phyloP scores from a whole-genome alignment of 2,113 vertebrate species.

The Leptocoma aspasia region DNA sequence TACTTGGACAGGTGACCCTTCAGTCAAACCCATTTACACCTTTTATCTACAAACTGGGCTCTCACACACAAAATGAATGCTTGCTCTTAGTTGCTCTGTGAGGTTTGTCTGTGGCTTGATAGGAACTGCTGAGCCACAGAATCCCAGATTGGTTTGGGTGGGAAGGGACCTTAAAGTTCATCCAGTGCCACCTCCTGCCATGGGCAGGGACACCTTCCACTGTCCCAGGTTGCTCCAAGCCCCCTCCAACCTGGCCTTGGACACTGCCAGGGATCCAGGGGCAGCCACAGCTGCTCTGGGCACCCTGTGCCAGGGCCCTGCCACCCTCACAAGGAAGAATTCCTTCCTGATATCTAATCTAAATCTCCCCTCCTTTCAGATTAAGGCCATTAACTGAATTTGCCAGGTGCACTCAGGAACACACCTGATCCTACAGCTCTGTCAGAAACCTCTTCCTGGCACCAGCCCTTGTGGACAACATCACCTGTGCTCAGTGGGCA shows the following conservation, averaged over 20 bases:
- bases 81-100: not conserved
- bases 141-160: not conserved
- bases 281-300: not conserved
- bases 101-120: not conserved
- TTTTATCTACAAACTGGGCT: not conserved
- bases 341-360: not conserved
- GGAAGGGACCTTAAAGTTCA: not conserved
- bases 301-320: not conserved
- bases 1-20: not conserved
- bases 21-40: not conserved
- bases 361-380: not conserved
- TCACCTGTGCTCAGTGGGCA: not conserved
- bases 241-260: rapidly evolving
- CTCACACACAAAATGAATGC: not conserved
- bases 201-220: not conserved
- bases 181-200: not conserved
- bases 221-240: rapidly evolving
- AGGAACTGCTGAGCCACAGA: not conserved
- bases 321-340: not conserved
- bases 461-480: not conserved
- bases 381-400: not conserved
- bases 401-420: not conserved
- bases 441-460: not conserved
- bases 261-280: not conserved
- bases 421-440: not conserved